These are phyloP conservation scores for Platichthys flesus DNA, from an alignment of 2,113 vertebrate genomes.

Conservation along the genomic window DNA sequence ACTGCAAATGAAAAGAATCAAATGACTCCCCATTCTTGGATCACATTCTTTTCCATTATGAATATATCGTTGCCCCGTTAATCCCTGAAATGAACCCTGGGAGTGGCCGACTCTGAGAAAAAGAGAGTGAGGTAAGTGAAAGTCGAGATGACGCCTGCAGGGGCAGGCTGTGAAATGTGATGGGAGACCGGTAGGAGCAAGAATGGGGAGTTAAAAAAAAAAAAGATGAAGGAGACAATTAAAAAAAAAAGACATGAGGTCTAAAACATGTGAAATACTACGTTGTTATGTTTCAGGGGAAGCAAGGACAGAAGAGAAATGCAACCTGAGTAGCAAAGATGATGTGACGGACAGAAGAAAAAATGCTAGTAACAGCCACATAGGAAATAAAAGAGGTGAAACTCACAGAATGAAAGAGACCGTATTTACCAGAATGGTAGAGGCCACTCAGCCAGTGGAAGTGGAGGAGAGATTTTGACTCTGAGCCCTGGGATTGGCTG, in stretches of 20 bases:
- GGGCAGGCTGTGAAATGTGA: slow-evolving; percentile 24
- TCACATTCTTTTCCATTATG: slow-evolving; percentile 20
- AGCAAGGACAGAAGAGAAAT: slow-evolving; percentile 10
- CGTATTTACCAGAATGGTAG: slow-evolving; percentile 80
- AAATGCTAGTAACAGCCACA: slow-evolving; percentile 16
- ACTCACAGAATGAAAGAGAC: slow-evolving; percentile 72
- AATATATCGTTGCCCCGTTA: slow-evolving; percentile 20
- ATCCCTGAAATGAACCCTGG: slow-evolving; percentile 20
- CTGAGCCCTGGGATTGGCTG: slow-evolving; percentile 78
- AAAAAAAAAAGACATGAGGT: background rate
- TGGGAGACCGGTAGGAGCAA: background rate
- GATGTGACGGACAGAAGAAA: slow-evolving; percentile 13
- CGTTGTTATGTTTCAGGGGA: slow-evolving; percentile 3
- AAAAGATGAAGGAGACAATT: background rate
- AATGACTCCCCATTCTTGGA: slow-evolving; percentile 28
- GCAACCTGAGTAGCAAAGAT: slow-evolving; percentile 31
- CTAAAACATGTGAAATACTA: slow-evolving; percentile 6
- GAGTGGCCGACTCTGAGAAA: slow-evolving; percentile 36
- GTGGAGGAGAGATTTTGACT: slow-evolving; percentile 80
- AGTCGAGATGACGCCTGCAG: slow-evolving; percentile 38
- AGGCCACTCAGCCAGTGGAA: slow-evolving; percentile 81
- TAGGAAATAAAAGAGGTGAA: slow-evolving; percentile 5
- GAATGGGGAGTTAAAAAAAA: background rate
- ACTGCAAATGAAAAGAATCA: slow-evolving; percentile 69
- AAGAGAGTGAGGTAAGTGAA: slow-evolving; percentile 51